Base-by-base conservation (phyloP, 1,140 invertebrate genomes). In the Calosoma granatense region DNA sequence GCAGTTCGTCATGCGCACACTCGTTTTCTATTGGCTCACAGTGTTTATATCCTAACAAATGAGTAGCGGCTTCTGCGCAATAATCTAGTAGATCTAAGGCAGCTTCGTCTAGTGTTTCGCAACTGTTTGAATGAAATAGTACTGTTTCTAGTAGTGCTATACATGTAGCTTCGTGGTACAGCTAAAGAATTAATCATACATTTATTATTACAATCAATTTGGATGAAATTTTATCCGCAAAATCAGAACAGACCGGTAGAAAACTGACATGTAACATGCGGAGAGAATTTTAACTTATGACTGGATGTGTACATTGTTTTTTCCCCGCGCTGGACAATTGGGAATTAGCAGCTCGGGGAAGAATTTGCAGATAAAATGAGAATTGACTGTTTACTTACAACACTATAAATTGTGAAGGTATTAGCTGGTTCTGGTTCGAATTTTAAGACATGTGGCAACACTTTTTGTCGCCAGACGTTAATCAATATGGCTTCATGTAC, bases 401-500 rank as follows among this genome's bases (percentile, higher is more conserved):
- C 76, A 47, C 41, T 47, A 62, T 87, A 89, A 22, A 87, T 72
- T 3, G 87, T 73, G 63, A 90, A 88, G 1, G 84, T 86, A 63
- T 81, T 81, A 30, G 75, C 66, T 0, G 85, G 81, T 53, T 84
- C 76, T 1, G 76, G 76, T 60, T 82, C 77, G 19, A 82, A 64
- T 64, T 83, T 78, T 11, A 89, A 64, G n/a, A 92, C 71, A 66
- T 82, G 70, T 1, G 86, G 86, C 58, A 88, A 79, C 21, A 90
- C 77, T 63, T 86, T 84, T 30, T 81, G 71, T 58, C 86, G 86
- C 88, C 88, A 92, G 30, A 90, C 70, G 62, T 81, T 79, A 30
- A 89, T 80, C 66, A 84, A 81, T 59, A 88, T 86, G 0, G 85
- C 82, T 74, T 91, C 88, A 59, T 86, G 79, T 36, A 90, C 78